These are phyloP conservation scores for Papilio helenus DNA, from an alignment of 1,140 invertebrate species.

Conservation along the genomic window DNA sequence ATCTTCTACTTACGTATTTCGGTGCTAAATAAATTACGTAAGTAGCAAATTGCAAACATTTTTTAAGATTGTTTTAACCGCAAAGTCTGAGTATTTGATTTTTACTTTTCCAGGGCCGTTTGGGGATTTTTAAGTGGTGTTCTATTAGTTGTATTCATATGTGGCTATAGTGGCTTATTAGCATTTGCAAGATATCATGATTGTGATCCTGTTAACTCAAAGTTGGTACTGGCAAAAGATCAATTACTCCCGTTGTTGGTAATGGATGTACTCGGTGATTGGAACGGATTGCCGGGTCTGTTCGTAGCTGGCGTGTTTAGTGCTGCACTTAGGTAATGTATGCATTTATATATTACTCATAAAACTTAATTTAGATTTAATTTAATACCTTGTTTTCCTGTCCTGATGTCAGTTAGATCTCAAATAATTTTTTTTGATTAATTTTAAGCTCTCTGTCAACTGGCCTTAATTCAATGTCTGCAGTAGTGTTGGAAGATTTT, in stretches of 20 bases:
- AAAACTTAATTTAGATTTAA: too few relatives aligned
- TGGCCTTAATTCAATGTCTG: slow-evolving; percentile 95
- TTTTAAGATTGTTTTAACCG: background rate
- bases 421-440: background rate
- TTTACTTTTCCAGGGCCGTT: slow-evolving; percentile 84
- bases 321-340: slow-evolving; percentile 88
- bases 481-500: slow-evolving; percentile 93
- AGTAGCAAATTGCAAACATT: too few relatives aligned
- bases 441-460: slow-evolving; percentile 83
- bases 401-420: background rate
- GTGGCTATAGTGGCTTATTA: slow-evolving; percentile 89
- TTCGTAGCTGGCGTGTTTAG: slow-evolving; percentile 92
- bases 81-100: slow-evolving; percentile 32
- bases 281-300: slow-evolving; percentile 88
- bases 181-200: slow-evolving; percentile 92
- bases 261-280: slow-evolving; percentile 87
- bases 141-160: slow-evolving; percentile 81
- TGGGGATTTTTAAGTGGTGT: slow-evolving; percentile 87
- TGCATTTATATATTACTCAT: too few relatives aligned
- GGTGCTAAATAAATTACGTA: too few relatives aligned
- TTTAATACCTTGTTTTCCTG: too few relatives aligned
- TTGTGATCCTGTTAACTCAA: slow-evolving; percentile 91
- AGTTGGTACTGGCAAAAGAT: slow-evolving; percentile 86
- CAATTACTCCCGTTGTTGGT: slow-evolving; percentile 88
- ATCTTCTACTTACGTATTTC: background rate